Base-by-base conservation (phyloP, 2,797 vertebrate species). In the Orientallactaga sibirica region DNA sequence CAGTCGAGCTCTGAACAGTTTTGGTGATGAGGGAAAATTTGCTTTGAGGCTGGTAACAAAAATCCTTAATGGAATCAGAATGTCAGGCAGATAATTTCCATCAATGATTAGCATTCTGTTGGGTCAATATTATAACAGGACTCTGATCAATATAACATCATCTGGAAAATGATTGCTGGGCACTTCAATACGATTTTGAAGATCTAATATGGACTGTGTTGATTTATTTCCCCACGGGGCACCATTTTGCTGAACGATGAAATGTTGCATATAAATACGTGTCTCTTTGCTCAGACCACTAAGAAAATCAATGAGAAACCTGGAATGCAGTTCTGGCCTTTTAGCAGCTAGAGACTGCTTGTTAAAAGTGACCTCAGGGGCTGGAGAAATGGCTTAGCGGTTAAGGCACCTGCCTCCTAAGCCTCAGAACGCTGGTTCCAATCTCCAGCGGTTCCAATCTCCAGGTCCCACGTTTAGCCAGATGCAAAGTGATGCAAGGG, bases 101-200 rank as follows among this genome's bases (percentile, higher is more conserved):
- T 96, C 92, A 95, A 93, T 95, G 93, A 96, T 97, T 90, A 93
- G 93, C 90, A 80, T 29, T 73, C 41, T 81, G 25, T 41, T 19
- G 11, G 22, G 16, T 94, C 82, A 80, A 78, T 95, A 61, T 74
- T 55, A n/a, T 16, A 86, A 52, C 27, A 71, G 86, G 61, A 14
- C 71, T 66, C 8, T n/a, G 41, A 94, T 96, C 86, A 58, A 92
- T 92, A 90, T 88, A 73, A 70, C 58, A 88, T 84, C 85, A 71
- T 68, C 27, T 85, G 33, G 27, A 61, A 61, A 83, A 52, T 88
- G 75, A 77, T 80, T 83, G 76, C 92, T 43, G 43, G 86, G 81
- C 27, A 18, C 24, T 61, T 96, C 68, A 84, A 86, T 70, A 58
- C 3, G 48, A 71, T 83, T 92, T 90, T 74, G 48, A 88, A 93